Percentiles rank a stretch among this genome's conserved stretches.
Conservation (phyloP, 2,797 vertebrate genomes). For the Manis pentadactyla region DNA sequence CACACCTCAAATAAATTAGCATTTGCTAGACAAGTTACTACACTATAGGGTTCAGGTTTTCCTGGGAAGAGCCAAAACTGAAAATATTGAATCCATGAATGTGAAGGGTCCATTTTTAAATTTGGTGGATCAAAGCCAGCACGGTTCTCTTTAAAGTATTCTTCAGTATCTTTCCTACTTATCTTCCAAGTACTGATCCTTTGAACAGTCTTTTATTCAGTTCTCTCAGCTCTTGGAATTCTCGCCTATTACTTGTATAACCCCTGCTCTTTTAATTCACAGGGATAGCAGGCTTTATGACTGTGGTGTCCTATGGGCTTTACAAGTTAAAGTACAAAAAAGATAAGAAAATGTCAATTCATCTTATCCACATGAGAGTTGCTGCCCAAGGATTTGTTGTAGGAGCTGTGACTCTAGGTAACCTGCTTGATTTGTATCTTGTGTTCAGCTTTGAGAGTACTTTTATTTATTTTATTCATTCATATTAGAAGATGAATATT, state of each 20-base stretch:
- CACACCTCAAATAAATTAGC: not conserved
- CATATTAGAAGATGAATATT: not conserved
- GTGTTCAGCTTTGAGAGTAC: not conserved
- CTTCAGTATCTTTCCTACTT: not conserved
- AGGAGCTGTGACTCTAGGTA: conserved; percentile 87
- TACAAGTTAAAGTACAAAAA: conserved; percentile 84
- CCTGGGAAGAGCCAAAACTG: not conserved
- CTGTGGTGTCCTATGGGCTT: conserved; percentile 85
- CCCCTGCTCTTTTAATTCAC: conserved; percentile 7
- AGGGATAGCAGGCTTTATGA: conserved; percentile 87
- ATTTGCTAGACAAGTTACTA: not conserved
- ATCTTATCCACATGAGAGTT: conserved; percentile 88
- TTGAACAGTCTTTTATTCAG: not conserved
- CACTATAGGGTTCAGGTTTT: not conserved
- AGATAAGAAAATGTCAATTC: conserved; percentile 86
- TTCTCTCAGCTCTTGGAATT: conserved; percentile 12
- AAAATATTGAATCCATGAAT: not conserved
- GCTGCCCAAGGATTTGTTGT: conserved; percentile 88
- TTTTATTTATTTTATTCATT: conserved; percentile 12
- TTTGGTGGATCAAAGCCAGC: not conserved
- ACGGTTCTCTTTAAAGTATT: not conserved
- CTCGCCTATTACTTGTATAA: not conserved
- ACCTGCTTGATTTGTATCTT: conserved; percentile 43
- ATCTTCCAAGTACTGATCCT: not conserved
- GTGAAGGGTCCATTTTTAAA: not conserved